These are phyloP conservation scores for Chrysolina oricalcia DNA, from an alignment of 2,888 invertebrate species.

Conservation along the genomic window DNA sequence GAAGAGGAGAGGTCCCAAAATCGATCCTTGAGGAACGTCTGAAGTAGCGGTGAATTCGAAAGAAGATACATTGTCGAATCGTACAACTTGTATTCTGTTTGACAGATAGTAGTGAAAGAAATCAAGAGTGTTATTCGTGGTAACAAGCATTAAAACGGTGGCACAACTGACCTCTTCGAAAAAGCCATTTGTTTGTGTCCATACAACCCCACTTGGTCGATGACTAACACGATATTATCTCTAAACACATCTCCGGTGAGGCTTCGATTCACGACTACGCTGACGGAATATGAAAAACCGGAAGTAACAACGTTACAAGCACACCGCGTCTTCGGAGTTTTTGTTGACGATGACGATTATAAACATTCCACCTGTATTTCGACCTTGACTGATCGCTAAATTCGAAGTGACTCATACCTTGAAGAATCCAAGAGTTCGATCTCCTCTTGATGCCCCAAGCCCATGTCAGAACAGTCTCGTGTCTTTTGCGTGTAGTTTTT, in stretches of 20 bases:
- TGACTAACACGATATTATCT: conserved; percentile 8
- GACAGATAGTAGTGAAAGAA: no score
- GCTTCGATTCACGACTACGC: conserved; percentile 2
- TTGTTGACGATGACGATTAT: conserved; percentile 21
- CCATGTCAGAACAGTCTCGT: conserved; percentile 36
- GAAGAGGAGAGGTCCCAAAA: no score
- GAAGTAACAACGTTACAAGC: conserved; percentile 9
- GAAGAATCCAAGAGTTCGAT: conserved; percentile 46
- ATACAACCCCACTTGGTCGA: background rate
- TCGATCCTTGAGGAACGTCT: no score
- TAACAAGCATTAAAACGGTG: no score
- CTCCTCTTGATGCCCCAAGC: conserved; percentile 34
- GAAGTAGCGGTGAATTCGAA: no score
- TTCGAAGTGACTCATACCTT: conserved; percentile 44
- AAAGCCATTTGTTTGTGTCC: background rate
- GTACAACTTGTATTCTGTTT: no score
- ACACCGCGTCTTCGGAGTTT: conserved; percentile 7
- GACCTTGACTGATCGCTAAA: conserved; percentile 48
- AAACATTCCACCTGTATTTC: conserved; percentile 39
- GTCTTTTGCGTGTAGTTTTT: background rate
- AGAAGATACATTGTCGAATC: no score
- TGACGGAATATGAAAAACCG: conserved; percentile 7
- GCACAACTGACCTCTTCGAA: background rate
- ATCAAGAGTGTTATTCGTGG: no score
- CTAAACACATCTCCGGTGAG: background rate